These are phyloP conservation scores for Nemoura dubitans DNA, from an alignment of 2,888 invertebrate species.

Conservation along the genomic window DNA sequence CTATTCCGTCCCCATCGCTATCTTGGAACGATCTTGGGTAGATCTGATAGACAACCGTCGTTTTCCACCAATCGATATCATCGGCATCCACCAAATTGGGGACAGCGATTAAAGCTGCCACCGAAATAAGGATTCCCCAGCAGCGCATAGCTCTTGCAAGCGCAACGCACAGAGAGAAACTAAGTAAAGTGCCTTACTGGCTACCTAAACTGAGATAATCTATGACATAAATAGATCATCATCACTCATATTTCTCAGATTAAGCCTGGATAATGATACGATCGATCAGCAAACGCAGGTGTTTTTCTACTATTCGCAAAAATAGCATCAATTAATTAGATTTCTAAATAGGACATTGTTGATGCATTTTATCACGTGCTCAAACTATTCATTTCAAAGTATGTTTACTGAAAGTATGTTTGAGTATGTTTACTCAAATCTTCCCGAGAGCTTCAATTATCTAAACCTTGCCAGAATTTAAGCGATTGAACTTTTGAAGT, in stretches of 20 bases:
- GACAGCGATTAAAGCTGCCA: constrained; percentile 14
- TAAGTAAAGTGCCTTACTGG: not conserved
- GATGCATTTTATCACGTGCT: not conserved
- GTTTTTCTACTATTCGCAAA: not conserved
- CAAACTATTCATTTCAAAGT: no score
- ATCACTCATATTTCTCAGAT: not conserved
- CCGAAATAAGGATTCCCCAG: not conserved
- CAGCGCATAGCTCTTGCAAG: not conserved
- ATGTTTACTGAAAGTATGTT: no score
- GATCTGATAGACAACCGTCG: constrained; percentile 83
- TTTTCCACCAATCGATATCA: constrained; percentile 82
- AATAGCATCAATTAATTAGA: not conserved
- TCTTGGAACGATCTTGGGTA: constrained; percentile 88
- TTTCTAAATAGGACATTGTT: not conserved
- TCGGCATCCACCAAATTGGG: not conserved
- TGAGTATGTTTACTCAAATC: no score
- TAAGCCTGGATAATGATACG: not conserved
- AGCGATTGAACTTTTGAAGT: no score
- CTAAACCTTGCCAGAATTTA: no score
- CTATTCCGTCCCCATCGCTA: constrained; percentile 81
- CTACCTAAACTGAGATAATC: no score
- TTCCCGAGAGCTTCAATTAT: no score
- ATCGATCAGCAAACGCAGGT: not conserved
- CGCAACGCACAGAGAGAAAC: not conserved
- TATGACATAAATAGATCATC: no score